Base-by-base conservation (phyloP, 1,140 invertebrate species). In the Drosophila nebulosa region DNA sequence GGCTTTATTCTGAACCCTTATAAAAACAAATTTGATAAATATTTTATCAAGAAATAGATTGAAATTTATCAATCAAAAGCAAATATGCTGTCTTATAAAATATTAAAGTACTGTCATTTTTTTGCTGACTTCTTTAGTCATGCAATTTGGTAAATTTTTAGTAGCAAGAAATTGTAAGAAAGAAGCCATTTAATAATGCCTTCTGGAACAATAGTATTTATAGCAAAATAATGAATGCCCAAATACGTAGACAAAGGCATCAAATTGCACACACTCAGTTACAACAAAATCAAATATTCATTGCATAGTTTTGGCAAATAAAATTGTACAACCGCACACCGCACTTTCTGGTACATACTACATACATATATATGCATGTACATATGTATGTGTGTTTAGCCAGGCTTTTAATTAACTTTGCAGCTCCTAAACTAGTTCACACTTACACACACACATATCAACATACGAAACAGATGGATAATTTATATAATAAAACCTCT, bases 391-490 rank as follows among this genome's bases (percentile, higher is more conserved):
- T 51, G 56, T 67, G 24, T 51, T 65, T 61, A 50, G 65, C 16
- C 16, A 16, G 53, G 36, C 62, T 64, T 74, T 74, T 74, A 74
- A 74, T 74, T 74, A 74, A 74, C 63, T 74, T 74, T 56, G 50
- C 55, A 56, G 63, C 69, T 65, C 69, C 30, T 53, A 61, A 73
- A 73, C 72, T 64, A 65, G 60, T 58, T 36, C 18, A 30, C 67
- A 64, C 61, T 66, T 35, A 24, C 4, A 32, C 10, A 55, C 2
- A 32, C 10, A 60, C 7, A 30, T 36, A 22, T 22, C 0, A 12
- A 35, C 14, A 32, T 24, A 27, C 3, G 26, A 65, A 6, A 24
- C 26, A 42, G 57, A 57, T 57, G 32, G 64, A 35, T 53, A 69
- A 65, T 73, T 62, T 42, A 73, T 32, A 55, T 61, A 67, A 57